A percentile compares a stretch with the other conserved stretches of the same genome.
These are phyloP conservation scores for Macrophya alboannulata DNA, from an alignment of 2,888 invertebrate species.

Conservation along the genomic window DNA sequence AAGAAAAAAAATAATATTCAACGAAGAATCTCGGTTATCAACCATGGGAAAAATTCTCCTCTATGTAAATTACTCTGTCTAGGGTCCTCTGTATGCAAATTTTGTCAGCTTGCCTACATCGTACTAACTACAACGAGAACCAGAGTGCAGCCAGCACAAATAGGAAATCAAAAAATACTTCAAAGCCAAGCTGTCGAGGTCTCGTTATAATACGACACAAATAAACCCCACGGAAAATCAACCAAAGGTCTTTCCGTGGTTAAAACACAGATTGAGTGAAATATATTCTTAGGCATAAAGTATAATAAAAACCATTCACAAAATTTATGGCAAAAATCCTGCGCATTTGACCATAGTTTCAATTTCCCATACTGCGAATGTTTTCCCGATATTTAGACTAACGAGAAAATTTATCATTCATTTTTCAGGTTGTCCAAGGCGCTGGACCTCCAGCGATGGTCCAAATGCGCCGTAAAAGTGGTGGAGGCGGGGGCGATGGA, in stretches of 20 bases:
- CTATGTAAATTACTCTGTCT: slow-evolving; percentile 46
- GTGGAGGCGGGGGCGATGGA: slow-evolving; percentile 73
- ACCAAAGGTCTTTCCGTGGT: background rate
- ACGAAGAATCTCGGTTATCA: slow-evolving; percentile 46
- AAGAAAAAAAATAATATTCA: slow-evolving; percentile 16
- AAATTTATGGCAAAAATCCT: background rate
- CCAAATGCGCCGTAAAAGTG: slow-evolving; percentile 76
- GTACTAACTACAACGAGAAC: slow-evolving; percentile 61
- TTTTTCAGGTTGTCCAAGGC: slow-evolving; percentile 71
- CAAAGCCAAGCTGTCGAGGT: slow-evolving; percentile 26
- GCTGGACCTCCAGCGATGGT: slow-evolving; percentile 68
- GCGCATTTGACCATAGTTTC: background rate
- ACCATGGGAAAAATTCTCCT: slow-evolving; percentile 31
- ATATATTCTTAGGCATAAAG: background rate
- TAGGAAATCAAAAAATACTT: slow-evolving; percentile 60
- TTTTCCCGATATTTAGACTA: background rate
- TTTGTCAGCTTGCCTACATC: slow-evolving; percentile 61
- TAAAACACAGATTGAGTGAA: background rate
- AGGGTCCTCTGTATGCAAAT: slow-evolving; percentile 58
- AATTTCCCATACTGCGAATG: background rate
- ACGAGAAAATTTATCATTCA: background rate
- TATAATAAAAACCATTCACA: background rate
- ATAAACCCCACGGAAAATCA: slow-evolving; percentile 75
- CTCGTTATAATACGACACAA: slow-evolving; percentile 19
- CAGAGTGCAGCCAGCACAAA: slow-evolving; percentile 69